These are phyloP conservation scores for Apamea crenata DNA, from an alignment of 2,888 invertebrate species.

Conservation along the genomic window DNA sequence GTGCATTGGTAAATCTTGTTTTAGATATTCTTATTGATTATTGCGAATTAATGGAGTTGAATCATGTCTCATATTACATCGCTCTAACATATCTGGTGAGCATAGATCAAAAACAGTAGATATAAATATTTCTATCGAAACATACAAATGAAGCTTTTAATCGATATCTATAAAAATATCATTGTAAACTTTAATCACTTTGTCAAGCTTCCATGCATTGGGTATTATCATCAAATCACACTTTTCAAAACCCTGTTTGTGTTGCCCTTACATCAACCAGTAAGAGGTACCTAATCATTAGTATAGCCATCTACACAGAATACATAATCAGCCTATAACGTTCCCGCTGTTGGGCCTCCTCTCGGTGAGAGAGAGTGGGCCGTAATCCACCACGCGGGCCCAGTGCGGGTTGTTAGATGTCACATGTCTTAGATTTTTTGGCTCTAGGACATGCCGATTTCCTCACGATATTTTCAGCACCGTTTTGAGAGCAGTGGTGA, in stretches of 20 bases:
- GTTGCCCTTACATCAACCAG: background rate
- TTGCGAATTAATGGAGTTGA: background rate
- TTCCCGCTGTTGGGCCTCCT: too few species aligned
- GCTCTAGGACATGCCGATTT: too few species aligned
- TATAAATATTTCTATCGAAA: background rate
- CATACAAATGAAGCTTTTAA: background rate
- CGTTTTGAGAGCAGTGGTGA: too few species aligned
- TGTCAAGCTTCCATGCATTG: background rate
- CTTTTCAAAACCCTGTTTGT: too few species aligned
- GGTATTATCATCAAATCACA: background rate
- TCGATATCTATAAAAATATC: too few species aligned
- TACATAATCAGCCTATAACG: too few species aligned
- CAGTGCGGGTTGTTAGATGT: too few species aligned
- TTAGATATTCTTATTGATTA: background rate
- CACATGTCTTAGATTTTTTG: too few species aligned
- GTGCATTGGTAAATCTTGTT: constrained; percentile 10
- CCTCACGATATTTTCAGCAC: too few species aligned
- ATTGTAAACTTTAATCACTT: background rate
- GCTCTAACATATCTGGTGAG: background rate
- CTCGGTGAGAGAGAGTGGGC: too few species aligned
- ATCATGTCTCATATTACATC: constrained; percentile 4
- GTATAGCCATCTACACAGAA: too few species aligned
- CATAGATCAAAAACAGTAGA: background rate
- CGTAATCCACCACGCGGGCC: too few species aligned
- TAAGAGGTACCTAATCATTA: background rate